These are phyloP conservation scores for Cephus spinipes DNA, from an alignment of 2,888 invertebrate genomes.

Conservation along the genomic window DNA sequence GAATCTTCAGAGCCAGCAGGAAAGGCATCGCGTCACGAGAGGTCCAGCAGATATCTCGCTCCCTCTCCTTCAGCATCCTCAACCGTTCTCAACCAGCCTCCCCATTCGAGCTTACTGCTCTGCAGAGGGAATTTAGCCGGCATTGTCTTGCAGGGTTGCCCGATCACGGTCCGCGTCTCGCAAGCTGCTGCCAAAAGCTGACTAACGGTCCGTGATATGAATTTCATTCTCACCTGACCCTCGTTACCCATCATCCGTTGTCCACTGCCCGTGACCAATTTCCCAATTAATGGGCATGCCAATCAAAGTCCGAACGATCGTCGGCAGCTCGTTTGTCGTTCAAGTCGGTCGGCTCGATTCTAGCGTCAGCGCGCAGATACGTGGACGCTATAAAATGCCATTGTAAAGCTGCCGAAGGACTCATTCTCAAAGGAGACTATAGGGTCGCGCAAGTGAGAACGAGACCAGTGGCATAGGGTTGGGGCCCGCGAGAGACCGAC, in stretches of 20 bases:
- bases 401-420: too few species aligned
- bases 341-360: too few species aligned
- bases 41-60: slow-evolving; percentile 29
- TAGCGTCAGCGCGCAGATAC: too few species aligned
- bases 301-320: too few species aligned
- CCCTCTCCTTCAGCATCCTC: slow-evolving; percentile 32
- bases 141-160: slow-evolving; percentile 59
- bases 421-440: too few species aligned
- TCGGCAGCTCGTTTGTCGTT: too few species aligned
- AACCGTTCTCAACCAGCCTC: slow-evolving; percentile 19
- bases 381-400: too few species aligned
- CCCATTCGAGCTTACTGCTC: slow-evolving; percentile 19
- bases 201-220: slow-evolving; percentile 55
- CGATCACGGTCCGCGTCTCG: slow-evolving; percentile 51
- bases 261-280: slow-evolving; percentile 2
- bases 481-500: neutral
- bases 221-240: slow-evolving; percentile 51
- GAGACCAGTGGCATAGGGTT: too few species aligned
- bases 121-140: slow-evolving; percentile 54
- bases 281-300: too few species aligned
- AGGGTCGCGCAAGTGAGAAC: too few species aligned
- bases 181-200: slow-evolving; percentile 57
- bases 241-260: slow-evolving; percentile 28
- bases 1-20: slow-evolving; percentile 36
- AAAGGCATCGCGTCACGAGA: too few species aligned